Evolutionary conservation across 2,113 vertebrate genomes (phyloP), one percentile per base, ranked within the genome.

Genomic region (Trogon surrucura): DNA sequence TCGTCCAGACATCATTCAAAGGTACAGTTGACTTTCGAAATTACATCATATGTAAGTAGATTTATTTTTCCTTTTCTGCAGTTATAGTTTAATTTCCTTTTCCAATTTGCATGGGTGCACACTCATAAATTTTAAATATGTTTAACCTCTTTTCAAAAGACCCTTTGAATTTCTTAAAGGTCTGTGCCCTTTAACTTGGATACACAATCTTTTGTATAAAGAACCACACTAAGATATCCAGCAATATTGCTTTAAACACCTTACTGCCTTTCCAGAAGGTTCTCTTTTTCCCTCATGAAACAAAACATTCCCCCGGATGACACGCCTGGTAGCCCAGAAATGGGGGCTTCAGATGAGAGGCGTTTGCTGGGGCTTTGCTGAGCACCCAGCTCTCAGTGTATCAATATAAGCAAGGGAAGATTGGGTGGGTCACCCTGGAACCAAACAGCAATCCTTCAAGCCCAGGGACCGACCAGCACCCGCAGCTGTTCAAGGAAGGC

Each of bases 61-160:
- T 96, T 91, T 96, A 93, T 90, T 89, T 95, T 91, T 94, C 60
- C 80, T 93, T 96, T 93, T 92, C 61, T 65, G 70, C 81, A 94
- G 88, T 80, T 96, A 88, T 5, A 94, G 92, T 95, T 96, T 94
- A 92, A 93, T 96, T 95, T 96, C 75, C 71, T 97, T 86, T 91
- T 94, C 75, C 88, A 94, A 95, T 96, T 95, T 97, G 70, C 86
- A 87, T 93, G 92, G 83, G 73, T 94, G 92, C 73, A 89, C 89
- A 65, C 25, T 88, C 75, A 86, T 93, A 94, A 86, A 94, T 96
- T 96, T 96, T 87, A 91, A 91, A 94, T 47, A 73, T 38, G 65
- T 96, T 96, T 82, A 82, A 92, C 91, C 83, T 75, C 73, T 94
- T 95, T 91, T 80, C 70, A 93, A 92, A 96, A 80, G 80, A 93